phyloP scores from a whole-genome alignment of 2,113 vertebrate species.

The Eulemur macaco region DNA sequence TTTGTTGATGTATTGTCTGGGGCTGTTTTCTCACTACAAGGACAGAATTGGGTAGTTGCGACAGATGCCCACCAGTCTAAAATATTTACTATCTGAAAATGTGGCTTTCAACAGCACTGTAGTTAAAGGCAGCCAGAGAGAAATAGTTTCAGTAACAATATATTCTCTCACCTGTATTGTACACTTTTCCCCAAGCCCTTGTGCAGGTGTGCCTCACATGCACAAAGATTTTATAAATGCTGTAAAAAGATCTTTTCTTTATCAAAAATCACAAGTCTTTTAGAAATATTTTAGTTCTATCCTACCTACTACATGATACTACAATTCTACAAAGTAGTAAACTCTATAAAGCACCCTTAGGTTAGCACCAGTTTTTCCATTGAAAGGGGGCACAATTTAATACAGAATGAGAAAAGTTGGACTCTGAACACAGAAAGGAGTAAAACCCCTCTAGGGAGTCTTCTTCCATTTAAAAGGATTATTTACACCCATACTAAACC shows the following conservation, averaged over 20 bases:
- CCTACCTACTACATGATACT: neutral
- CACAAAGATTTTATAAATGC: neutral
- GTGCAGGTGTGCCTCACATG: neutral
- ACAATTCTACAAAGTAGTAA: neutral
- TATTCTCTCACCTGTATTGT: neutral
- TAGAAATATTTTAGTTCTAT: neutral
- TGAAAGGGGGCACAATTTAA: neutral
- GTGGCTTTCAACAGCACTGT: neutral
- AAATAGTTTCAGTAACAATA: neutral
- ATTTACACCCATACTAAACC: neutral
- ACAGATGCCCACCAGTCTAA: neutral
- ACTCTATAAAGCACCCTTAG: neutral
- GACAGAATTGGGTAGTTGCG: neutral
- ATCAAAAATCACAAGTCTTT: neutral
- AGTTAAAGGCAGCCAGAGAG: neutral
- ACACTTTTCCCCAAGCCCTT: neutral
- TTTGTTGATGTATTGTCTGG: neutral
- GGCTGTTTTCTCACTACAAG: neutral
- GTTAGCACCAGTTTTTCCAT: neutral
- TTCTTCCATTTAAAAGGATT: neutral
- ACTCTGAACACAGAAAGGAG: neutral
- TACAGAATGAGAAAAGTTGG: neutral
- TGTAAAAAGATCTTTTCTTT: neutral
- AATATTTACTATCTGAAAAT: neutral
- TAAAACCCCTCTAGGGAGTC: neutral